A percentile compares a stretch with the other conserved stretches of the same genome.
Evolutionary conservation across 1,140 invertebrate genomes (phyloP).

Genomic region (Mamestra configurata): DNA sequence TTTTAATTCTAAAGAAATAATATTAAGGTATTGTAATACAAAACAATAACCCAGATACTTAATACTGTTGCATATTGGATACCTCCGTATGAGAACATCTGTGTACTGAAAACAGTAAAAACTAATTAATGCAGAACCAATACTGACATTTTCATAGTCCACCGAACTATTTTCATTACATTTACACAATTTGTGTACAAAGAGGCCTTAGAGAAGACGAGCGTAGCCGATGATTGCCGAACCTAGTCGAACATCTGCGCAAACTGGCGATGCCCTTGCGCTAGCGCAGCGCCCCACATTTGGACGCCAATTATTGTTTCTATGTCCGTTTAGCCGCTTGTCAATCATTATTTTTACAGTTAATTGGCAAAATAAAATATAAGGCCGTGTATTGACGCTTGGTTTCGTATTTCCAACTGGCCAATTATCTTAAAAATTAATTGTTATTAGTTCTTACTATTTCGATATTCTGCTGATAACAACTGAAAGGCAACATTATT

Average conservation of each 20-base stretch:
- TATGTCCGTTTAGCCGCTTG: neutral
- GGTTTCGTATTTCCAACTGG: neutral
- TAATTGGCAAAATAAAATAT: neutral
- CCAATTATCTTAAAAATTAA: neutral
- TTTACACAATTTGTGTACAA: neutral
- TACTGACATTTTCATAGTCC: neutral
- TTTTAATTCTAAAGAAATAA: too few relatives aligned
- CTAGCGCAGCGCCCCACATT: constrained; percentile 3
- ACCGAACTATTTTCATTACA: neutral
- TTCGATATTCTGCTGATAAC: neutral
- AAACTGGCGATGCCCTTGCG: constrained; percentile 11
- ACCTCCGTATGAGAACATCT: neutral
- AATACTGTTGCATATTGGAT: neutral
- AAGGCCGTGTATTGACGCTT: neutral
- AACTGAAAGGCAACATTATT: too few relatives aligned
- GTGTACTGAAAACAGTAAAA: neutral
- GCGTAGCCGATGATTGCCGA: neutral
- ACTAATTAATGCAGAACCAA: neutral
- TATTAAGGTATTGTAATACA: neutral
- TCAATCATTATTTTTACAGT: neutral
- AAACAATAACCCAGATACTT: neutral
- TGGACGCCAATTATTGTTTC: neutral
- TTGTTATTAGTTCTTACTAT: neutral
- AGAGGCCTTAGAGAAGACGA: neutral
- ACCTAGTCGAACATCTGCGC: constrained; percentile 5